These are phyloP conservation scores for Sarcophaga carnaria DNA, from an alignment of 2,888 invertebrate genomes.

Conservation along the genomic window DNA sequence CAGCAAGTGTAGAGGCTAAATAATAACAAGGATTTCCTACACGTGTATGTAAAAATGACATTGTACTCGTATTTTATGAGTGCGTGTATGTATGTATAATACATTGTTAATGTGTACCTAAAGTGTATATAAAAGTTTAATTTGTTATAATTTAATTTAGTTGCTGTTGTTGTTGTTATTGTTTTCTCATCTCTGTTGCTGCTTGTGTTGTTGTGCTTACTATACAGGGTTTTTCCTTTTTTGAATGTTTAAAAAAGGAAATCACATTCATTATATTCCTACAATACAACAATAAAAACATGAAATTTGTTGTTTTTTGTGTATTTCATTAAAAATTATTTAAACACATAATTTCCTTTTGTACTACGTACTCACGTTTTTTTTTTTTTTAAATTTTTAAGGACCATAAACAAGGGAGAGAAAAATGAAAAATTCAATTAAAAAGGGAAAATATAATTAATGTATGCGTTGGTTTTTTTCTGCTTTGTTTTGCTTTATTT, in stretches of 20 bases:
- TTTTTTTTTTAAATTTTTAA: too few species aligned
- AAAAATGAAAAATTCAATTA: slow-evolving; percentile 20
- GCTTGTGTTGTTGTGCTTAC: background rate
- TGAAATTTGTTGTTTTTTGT: background rate
- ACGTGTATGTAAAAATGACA: slow-evolving; percentile 27
- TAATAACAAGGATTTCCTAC: slow-evolving; percentile 48
- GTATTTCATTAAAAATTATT: slow-evolving; percentile 33
- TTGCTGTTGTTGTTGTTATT: background rate
- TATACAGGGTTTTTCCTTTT: background rate
- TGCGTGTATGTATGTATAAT: too few species aligned
- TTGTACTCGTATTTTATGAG: too few species aligned
- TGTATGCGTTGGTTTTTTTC: too few species aligned
- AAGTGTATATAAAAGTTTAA: slow-evolving; percentile 18
- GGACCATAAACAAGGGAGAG: slow-evolving; percentile 4
- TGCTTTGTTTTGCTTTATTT: background rate
- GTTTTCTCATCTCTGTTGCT: background rate
- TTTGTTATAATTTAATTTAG: slow-evolving; percentile 31
- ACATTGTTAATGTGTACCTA: background rate
- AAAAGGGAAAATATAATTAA: background rate
- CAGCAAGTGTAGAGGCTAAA: too few species aligned
- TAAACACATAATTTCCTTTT: background rate
- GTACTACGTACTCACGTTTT: too few species aligned
- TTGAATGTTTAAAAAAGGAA: background rate
- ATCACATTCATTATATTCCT: background rate
- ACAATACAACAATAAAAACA: slow-evolving; percentile 3